These are phyloP conservation scores for Helogale parvula DNA, from an alignment of 2,113 vertebrate species.

Conservation along the genomic window DNA sequence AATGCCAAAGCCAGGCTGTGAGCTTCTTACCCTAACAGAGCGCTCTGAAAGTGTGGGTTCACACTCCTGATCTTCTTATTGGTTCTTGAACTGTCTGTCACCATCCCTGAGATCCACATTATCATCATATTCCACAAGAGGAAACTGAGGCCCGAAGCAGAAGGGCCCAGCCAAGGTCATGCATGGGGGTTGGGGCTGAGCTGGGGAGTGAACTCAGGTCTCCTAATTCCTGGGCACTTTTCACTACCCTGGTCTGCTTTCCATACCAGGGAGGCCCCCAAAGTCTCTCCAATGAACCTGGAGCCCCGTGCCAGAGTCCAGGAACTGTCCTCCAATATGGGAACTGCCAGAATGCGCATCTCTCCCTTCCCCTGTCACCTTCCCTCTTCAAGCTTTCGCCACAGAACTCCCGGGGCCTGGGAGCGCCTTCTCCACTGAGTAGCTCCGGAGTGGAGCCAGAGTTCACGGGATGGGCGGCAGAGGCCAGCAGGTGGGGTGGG, in stretches of 20 bases:
- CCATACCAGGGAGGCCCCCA: neutral
- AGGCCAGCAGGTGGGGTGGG: constrained; percentile 46
- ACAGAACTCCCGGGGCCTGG: neutral
- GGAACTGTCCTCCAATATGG: neutral
- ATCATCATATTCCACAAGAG: neutral
- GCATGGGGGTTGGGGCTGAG: neutral
- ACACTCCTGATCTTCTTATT: neutral
- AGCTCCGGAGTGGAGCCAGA: neutral
- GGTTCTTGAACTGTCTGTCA: neutral
- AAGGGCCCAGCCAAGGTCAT: neutral
- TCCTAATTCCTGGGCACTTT: neutral
- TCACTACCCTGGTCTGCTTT: neutral
- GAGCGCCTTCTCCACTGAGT: neutral
- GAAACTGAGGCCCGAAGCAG: constrained; percentile 46
- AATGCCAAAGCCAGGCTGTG: neutral
- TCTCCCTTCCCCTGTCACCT: neutral
- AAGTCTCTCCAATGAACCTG: constrained; percentile 15
- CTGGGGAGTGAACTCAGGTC: neutral
- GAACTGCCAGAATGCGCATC: neutral
- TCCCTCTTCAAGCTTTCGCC: neutral
- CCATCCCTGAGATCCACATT: too few species aligned
- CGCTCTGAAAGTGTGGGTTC: neutral
- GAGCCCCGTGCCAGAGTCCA: neutral
- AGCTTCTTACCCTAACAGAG: neutral
- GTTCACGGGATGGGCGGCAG: neutral